A percentile compares a stretch with the other conserved stretches of the same genome.
These are phyloP conservation scores for Falco peregrinus DNA, from an alignment of 2,797 vertebrate genomes.

Conservation along the genomic window DNA sequence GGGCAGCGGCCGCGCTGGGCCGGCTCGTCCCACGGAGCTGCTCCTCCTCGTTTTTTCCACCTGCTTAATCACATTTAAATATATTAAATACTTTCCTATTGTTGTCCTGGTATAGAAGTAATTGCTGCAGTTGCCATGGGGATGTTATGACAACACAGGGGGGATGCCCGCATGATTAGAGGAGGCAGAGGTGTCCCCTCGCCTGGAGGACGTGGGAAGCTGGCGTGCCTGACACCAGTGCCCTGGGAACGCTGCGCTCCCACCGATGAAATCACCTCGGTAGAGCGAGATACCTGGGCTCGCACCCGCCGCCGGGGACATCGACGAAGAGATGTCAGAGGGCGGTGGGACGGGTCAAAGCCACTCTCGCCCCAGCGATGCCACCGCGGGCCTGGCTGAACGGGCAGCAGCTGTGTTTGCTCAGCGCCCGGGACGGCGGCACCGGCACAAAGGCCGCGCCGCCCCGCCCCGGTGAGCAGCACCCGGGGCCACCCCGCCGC, in stretches of 20 bases:
- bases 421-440: neutral
- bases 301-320: neutral
- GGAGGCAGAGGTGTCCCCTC: neutral
- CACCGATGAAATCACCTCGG: fast-evolving
- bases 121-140: conserved; percentile 26
- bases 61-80: conserved; percentile 35
- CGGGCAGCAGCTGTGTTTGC: neutral
- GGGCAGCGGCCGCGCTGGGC: neutral
- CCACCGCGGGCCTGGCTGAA: neutral
- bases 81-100: conserved; percentile 17
- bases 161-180: neutral
- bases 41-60: conserved; percentile 14
- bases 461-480: neutral
- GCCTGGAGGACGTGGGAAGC: neutral
- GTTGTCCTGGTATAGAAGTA: neutral
- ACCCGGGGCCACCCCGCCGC: neutral
- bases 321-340: neutral
- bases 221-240: neutral
- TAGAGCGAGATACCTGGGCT: neutral
- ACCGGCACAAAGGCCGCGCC: neutral
- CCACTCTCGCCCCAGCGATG: neutral
- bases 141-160: neutral
- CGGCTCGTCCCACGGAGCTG: neutral
- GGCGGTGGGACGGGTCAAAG: neutral
- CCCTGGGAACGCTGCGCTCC: neutral